These are phyloP conservation scores for Ochotona curzoniae DNA, from an alignment of 2,113 vertebrate species.

Conservation along the genomic window DNA sequence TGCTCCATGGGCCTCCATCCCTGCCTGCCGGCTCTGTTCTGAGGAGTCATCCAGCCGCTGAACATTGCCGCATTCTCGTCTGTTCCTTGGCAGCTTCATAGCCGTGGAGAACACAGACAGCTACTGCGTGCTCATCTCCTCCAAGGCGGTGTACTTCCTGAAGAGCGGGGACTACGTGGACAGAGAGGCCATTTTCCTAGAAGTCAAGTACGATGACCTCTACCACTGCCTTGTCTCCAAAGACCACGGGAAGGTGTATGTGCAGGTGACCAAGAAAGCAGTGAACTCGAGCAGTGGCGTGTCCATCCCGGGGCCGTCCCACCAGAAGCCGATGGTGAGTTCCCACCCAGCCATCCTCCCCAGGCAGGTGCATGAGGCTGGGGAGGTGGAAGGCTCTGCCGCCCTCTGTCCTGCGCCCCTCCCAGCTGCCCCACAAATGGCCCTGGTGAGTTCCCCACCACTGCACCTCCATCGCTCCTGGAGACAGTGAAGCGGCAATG, in stretches of 20 bases:
- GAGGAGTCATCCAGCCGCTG: rapidly evolving
- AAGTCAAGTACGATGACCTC: slow-evolving; percentile 97
- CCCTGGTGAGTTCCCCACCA: rapidly evolving
- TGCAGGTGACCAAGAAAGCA: slow-evolving; percentile 98
- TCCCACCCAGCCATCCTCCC: rapidly evolving
- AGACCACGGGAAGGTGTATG: slow-evolving; percentile 96
- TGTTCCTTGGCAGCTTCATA: slow-evolving; percentile 90
- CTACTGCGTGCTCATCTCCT: slow-evolving; percentile 97
- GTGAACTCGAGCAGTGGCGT: slow-evolving; percentile 93
- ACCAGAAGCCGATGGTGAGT: slow-evolving; percentile 98
- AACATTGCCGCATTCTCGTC: rapidly evolving
- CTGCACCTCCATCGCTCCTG: not conserved
- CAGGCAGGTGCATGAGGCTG: rapidly evolving
- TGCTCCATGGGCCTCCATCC: not conserved
- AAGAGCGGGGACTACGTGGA: slow-evolving; percentile 91
- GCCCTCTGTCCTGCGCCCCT: rapidly evolving
- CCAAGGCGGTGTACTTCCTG: slow-evolving; percentile 97
- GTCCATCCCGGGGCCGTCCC: slow-evolving; percentile 95
- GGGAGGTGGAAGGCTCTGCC: rapidly evolving
- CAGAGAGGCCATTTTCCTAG: slow-evolving; percentile 96
- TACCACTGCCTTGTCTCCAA: slow-evolving; percentile 98
- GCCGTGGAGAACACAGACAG: slow-evolving; percentile 95
- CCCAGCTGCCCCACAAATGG: not conserved
- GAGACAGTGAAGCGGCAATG: rapidly evolving
- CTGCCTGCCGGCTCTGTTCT: not conserved